These are phyloP conservation scores for Coleophora deauratella DNA, from an alignment of 2,888 invertebrate species.

Conservation along the genomic window DNA sequence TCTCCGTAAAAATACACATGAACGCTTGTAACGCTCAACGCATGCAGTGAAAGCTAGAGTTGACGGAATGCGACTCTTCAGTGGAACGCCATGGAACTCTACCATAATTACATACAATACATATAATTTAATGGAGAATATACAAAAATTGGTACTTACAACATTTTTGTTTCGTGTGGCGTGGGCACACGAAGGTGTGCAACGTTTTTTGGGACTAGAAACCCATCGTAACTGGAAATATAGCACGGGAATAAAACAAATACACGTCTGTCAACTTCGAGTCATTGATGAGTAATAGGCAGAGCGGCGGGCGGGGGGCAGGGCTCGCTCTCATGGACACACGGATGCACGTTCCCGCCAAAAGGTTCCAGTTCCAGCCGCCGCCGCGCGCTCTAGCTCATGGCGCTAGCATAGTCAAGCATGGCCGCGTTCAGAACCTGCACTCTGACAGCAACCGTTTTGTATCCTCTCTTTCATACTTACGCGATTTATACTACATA, in stretches of 20 bases:
- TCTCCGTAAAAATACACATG: too few relatives aligned
- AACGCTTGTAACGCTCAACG: too few relatives aligned
- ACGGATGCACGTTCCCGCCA: too few relatives aligned
- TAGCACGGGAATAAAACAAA: constrained; percentile 62
- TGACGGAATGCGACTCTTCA: constrained; percentile 2
- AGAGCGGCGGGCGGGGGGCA: constrained; percentile 8
- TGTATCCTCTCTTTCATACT: too few relatives aligned
- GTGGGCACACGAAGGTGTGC: constrained; percentile 84
- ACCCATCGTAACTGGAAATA: constrained; percentile 80
- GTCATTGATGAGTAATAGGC: constrained; percentile 65
- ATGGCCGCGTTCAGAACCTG: too few relatives aligned
- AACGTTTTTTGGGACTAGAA: constrained; percentile 78
- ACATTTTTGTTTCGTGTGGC: constrained; percentile 75
- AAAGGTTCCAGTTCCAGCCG: too few relatives aligned
- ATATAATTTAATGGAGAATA: constrained; percentile 1
- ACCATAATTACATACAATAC: neutral
- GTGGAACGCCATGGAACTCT: constrained; percentile 5
- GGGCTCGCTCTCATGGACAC: too few relatives aligned
- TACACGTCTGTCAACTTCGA: constrained; percentile 52
- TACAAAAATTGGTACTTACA: constrained; percentile 70
- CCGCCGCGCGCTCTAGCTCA: too few relatives aligned
- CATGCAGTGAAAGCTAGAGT: constrained; percentile 1
- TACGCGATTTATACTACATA: too few relatives aligned
- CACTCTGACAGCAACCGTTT: too few relatives aligned
- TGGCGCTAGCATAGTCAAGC: too few relatives aligned